A percentile compares a stretch with the other conserved stretches of the same genome.
These are phyloP conservation scores for Dromas ardeola DNA, from an alignment of 2,113 vertebrate species.

Conservation along the genomic window DNA sequence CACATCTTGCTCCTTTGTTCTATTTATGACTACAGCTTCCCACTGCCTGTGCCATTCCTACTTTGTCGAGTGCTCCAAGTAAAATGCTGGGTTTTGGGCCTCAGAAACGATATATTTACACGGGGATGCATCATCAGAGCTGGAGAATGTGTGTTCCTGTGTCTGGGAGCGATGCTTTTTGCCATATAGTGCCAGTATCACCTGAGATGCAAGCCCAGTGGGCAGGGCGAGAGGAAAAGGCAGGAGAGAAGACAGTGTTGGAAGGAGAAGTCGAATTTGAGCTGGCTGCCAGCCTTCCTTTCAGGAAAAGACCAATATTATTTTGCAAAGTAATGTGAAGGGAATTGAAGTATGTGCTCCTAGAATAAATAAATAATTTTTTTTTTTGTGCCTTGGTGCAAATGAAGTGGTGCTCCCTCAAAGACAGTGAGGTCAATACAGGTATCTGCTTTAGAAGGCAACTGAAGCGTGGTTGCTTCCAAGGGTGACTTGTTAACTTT, in stretches of 20 bases:
- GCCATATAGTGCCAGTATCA: background rate
- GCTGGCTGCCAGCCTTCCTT: background rate
- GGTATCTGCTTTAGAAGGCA: background rate
- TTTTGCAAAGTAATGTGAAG: background rate
- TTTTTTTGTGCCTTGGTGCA: background rate
- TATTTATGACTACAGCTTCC: background rate
- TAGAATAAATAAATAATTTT: background rate
- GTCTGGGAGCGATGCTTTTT: background rate
- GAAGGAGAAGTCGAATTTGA: background rate
- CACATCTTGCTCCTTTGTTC: background rate
- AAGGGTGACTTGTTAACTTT: background rate
- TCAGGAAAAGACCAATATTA: background rate
- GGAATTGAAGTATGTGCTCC: background rate
- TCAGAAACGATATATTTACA: background rate
- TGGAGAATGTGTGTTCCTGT: background rate
- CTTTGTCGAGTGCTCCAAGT: background rate
- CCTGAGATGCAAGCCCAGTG: background rate
- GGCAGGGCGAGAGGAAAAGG: background rate
- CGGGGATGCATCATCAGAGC: background rate
- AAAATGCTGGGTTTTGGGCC: background rate
- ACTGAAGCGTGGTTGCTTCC: background rate
- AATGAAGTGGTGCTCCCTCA: background rate
- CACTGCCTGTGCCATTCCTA: background rate
- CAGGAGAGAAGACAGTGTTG: background rate
- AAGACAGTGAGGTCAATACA: background rate